These are phyloP conservation scores for Elephas maximus DNA, from an alignment of 2,113 vertebrate species.

Conservation along the genomic window DNA sequence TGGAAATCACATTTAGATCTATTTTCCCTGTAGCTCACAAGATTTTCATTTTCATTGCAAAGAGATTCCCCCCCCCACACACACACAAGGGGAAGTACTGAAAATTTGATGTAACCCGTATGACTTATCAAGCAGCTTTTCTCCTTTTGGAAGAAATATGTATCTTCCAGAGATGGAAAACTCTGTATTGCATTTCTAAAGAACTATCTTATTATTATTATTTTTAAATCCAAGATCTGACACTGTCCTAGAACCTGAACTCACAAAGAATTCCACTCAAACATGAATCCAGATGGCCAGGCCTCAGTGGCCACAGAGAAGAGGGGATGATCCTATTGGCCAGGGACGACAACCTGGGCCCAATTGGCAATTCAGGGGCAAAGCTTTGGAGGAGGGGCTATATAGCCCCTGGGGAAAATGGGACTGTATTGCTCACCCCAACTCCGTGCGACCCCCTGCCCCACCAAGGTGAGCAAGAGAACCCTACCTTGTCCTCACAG, in stretches of 20 bases:
- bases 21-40: not conserved
- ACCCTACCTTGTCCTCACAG: fast-evolving
- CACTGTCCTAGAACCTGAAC: not conserved
- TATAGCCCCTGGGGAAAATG: fast-evolving
- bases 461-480: not conserved
- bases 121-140: constrained; percentile 50
- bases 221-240: constrained; percentile 7
- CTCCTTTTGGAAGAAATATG: not conserved
- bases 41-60: constrained; percentile 48
- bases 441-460: not conserved
- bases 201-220: not conserved
- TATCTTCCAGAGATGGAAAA: not conserved
- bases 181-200: not conserved
- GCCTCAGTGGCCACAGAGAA: fast-evolving
- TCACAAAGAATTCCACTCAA: not conserved
- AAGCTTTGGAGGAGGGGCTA: fast-evolving
- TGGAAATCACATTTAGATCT: constrained; percentile 16
- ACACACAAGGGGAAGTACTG: not conserved
- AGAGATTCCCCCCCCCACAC: not conserved
- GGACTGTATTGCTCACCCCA: fast-evolving
- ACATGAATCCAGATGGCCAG: not conserved
- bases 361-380: fast-evolving
- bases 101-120: constrained; percentile 56
- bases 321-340: too few relatives aligned
- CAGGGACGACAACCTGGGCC: too few relatives aligned